Evolutionary conservation across 1,140 invertebrate species (phyloP).

Genomic region (Drosophila orena): DNA sequence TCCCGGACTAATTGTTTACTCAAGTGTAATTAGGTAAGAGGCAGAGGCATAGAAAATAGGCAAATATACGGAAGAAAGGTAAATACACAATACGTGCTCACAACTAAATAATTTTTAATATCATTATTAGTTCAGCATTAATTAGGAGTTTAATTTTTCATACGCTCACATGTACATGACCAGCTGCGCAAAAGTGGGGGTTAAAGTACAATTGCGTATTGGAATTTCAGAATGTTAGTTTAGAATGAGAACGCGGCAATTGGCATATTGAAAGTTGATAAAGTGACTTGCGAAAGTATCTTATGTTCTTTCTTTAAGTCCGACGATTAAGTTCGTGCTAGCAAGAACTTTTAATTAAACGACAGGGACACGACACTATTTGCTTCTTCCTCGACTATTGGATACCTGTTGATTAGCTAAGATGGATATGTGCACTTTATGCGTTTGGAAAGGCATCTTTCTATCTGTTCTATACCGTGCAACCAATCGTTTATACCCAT

Average conservation of each 20-base stretch:
- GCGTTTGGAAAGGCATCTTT: no score
- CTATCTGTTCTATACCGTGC: no score
- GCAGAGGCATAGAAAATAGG: conserved; percentile 42
- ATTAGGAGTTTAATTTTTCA: not conserved
- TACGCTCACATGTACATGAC: not conserved
- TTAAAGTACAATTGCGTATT: conserved; percentile 4
- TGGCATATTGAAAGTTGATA: conserved; percentile 2
- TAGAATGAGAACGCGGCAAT: conserved; percentile 12
- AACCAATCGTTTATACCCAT: no score
- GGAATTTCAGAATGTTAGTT: conserved; percentile 26
- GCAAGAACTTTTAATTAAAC: no score
- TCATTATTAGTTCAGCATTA: conserved; percentile 20
- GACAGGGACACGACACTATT: no score
- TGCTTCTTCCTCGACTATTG: not conserved
- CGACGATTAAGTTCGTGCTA: not conserved
- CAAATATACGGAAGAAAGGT: conserved; percentile 15
- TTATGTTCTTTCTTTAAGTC: not conserved
- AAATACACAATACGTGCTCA: conserved; percentile 21
- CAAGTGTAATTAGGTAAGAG: conserved; percentile 54
- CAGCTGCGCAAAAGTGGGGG: conserved; percentile 25
- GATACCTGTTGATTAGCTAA: not conserved
- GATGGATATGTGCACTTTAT: no score
- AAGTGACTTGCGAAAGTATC: conserved; percentile 9
- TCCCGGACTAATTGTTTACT: conserved; percentile 47
- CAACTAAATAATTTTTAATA: conserved; percentile 42